Conservation (phyloP, 2,113 vertebrate genomes). For the Megatriorchis doriae region DNA sequence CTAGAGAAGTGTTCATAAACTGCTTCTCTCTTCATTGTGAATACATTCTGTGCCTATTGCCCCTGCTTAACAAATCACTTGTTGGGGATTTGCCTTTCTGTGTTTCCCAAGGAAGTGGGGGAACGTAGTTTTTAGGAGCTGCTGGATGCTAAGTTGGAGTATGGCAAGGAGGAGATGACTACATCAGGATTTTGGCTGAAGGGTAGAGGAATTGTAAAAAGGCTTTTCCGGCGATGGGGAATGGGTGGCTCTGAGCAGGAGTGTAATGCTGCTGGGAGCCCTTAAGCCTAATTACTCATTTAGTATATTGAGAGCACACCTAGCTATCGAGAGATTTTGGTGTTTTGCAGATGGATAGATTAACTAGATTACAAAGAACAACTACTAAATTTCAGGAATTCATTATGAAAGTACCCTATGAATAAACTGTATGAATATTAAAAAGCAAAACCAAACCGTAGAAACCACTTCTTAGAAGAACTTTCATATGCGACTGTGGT, state of each 20-base stretch:
- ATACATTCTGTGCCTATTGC: not conserved
- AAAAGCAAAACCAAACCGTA: conserved; percentile 20
- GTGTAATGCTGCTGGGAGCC: not conserved
- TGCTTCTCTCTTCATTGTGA: not conserved
- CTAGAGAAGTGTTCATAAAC: not conserved
- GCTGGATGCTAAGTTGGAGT: not conserved
- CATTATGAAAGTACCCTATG: conserved; percentile 28
- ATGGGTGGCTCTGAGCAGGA: not conserved
- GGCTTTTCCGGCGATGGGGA: not conserved
- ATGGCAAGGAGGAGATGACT: not conserved
- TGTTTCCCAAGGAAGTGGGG: not conserved
- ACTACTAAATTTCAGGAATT: not conserved
- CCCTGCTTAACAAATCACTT: not conserved
- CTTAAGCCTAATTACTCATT: not conserved
- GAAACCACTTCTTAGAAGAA: conserved; percentile 45
- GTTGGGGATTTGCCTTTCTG: not conserved
- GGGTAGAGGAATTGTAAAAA: not conserved
- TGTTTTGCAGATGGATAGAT: not conserved
- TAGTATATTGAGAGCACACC: not conserved
- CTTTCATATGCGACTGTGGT: not conserved
- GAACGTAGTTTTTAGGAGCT: not conserved
- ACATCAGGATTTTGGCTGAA: not conserved
- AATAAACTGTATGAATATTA: conserved; percentile 1
- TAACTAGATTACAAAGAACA: not conserved
- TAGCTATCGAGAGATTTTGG: not conserved